A percentile compares a stretch with the other conserved stretches of the same genome.
Conservation (phyloP, 2,797 vertebrate species). For the Anguilla anguilla region DNA sequence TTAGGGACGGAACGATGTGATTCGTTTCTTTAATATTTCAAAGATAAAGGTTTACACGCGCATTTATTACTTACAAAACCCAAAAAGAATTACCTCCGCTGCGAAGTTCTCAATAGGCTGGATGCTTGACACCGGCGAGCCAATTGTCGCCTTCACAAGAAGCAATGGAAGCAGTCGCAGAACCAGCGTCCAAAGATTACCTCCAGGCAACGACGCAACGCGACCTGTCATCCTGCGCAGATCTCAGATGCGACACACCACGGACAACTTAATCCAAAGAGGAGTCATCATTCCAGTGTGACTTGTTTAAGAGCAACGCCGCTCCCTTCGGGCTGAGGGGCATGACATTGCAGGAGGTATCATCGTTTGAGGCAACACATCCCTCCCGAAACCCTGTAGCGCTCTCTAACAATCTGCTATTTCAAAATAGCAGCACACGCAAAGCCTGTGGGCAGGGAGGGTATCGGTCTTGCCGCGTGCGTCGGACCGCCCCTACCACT, state of each 20-base stretch:
- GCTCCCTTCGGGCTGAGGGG: not conserved
- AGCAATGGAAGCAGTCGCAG: slow-evolving; percentile 20
- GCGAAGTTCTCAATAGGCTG: not conserved
- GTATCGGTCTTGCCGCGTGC: not conserved
- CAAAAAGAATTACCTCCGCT: not conserved
- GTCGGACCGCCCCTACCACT: slow-evolving; percentile 1
- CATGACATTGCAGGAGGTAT: not conserved
- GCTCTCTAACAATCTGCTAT: not conserved
- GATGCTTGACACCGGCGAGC: slow-evolving; percentile 30
- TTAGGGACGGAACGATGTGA: not conserved
- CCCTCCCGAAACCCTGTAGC: not conserved
- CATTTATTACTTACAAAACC: not conserved
- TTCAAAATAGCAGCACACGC: not conserved
- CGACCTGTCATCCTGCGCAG: not conserved
- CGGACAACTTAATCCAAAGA: not conserved
- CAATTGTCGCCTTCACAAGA: not conserved
- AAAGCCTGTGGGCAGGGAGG: not conserved
- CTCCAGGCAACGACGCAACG: not conserved
- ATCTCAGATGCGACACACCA: not conserved
- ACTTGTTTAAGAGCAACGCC: not conserved
- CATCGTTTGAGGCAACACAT: not conserved
- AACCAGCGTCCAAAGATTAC: not conserved
- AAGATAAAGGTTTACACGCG: not conserved
- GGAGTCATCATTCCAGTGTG: not conserved
- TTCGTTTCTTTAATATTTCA: not conserved